Evolutionary conservation across 2,888 invertebrate genomes (phyloP).

Genomic region (Xanthorhoe designata): DNA sequence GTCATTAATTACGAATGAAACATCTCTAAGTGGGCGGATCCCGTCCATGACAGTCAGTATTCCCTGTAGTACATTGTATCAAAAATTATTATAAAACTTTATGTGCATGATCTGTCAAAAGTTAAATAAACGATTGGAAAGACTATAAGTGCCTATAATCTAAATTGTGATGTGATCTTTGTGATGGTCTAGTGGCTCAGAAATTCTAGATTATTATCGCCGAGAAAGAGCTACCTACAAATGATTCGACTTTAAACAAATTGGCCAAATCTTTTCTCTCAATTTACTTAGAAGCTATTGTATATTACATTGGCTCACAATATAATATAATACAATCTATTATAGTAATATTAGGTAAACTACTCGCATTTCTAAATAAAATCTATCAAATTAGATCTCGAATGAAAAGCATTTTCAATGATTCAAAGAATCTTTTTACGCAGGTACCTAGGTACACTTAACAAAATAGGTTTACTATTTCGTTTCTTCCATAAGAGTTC

Average conservation of each 20-base stretch:
- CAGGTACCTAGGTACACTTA: too few species aligned
- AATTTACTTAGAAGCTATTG: slow-evolving; percentile 23
- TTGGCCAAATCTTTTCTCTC: slow-evolving; percentile 20
- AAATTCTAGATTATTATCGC: slow-evolving; percentile 15
- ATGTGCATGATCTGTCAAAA: too few species aligned
- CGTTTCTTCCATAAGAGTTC: neutral
- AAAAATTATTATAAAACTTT: too few species aligned
- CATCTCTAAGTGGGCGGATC: too few species aligned
- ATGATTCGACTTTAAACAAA: slow-evolving; percentile 14
- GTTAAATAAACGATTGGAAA: too few species aligned
- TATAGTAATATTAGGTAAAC: too few species aligned
- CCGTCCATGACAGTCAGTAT: too few species aligned
- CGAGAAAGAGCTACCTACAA: slow-evolving; percentile 11
- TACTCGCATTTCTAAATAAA: slow-evolving; percentile 9
- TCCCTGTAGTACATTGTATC: too few species aligned
- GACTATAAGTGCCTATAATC: neutral
- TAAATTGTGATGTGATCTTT: slow-evolving; percentile 14
- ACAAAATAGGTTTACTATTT: neutral
- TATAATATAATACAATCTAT: too few species aligned
- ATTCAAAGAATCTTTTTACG: too few species aligned
- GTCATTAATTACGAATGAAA: too few species aligned
- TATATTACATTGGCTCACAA: slow-evolving; percentile 14
- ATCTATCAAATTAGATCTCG: neutral
- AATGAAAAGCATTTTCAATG: slow-evolving; percentile 2
- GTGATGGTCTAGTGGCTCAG: slow-evolving; percentile 9